Evolutionary conservation across 2,888 invertebrate genomes (phyloP).

Genomic region (Antheraea assamensis): DNA sequence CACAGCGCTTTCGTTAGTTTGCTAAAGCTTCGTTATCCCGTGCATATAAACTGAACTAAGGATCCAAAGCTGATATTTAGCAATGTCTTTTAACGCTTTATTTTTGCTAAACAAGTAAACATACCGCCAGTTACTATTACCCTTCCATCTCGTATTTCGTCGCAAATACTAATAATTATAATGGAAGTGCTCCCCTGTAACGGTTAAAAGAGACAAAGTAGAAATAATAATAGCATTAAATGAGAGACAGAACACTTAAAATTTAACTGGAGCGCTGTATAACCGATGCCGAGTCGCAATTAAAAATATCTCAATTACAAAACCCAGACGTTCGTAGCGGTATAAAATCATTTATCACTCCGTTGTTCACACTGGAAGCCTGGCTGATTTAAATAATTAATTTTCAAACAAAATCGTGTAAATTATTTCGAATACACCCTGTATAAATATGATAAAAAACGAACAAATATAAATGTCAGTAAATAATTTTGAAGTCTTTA

Average conservation of each 20-base stretch:
- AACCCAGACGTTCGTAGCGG: constrained; percentile 28
- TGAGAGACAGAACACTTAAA: constrained; percentile 14
- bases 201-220: not conserved
- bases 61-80: too few species aligned
- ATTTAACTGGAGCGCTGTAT: constrained; percentile 12
- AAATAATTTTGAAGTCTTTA: too few species aligned
- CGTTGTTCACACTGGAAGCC: not conserved
- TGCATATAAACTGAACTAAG: too few species aligned
- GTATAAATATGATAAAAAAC: too few species aligned
- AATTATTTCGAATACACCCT: not conserved
- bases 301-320: constrained; percentile 42
- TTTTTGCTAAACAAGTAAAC: too few species aligned
- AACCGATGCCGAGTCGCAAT: constrained; percentile 27
- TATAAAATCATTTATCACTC: not conserved
- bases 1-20: too few species aligned
- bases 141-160: not conserved
- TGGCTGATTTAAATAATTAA: not conserved
- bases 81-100: too few species aligned
- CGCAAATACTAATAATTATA: not conserved
- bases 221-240: constrained; percentile 21
- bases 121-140: too few species aligned
- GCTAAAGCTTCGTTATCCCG: too few species aligned
- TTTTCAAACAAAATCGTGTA: not conserved
- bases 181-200: not conserved
- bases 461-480: too few species aligned